Conservation (phyloP, 2,113 vertebrate species). For the Dasyurus viverrinus region DNA sequence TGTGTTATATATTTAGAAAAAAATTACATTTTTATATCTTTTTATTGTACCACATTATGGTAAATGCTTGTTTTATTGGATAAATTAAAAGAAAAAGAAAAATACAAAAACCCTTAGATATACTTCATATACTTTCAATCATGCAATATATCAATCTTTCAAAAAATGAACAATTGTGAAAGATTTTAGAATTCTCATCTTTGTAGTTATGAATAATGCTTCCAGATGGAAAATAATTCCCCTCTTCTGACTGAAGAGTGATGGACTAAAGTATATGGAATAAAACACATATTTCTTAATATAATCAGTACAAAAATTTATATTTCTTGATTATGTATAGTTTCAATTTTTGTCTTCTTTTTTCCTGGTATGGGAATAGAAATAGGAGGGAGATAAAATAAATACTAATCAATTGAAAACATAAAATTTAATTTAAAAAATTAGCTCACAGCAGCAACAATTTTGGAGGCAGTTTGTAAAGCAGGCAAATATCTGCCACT, state of each 20-base stretch:
- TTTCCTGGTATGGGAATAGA: neutral
- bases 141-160: neutral
- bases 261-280: neutral
- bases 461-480: neutral
- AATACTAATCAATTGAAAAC: neutral
- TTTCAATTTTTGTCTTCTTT: neutral
- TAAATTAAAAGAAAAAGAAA: neutral
- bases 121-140: no score
- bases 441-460: neutral
- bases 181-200: neutral
- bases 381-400: neutral
- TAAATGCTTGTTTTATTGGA: no score
- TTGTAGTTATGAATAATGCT: neutral
- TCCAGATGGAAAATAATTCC: neutral
- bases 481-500: neutral
- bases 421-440: neutral
- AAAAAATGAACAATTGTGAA: neutral
- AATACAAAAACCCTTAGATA: neutral
- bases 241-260: neutral
- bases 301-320: neutral
- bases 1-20: neutral
- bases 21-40: no score
- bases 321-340: neutral
- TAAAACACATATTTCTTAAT: neutral
- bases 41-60: no score